Evolutionary conservation across 2,797 vertebrate genomes (phyloP).

Genomic region (Chelmon rostratus): DNA sequence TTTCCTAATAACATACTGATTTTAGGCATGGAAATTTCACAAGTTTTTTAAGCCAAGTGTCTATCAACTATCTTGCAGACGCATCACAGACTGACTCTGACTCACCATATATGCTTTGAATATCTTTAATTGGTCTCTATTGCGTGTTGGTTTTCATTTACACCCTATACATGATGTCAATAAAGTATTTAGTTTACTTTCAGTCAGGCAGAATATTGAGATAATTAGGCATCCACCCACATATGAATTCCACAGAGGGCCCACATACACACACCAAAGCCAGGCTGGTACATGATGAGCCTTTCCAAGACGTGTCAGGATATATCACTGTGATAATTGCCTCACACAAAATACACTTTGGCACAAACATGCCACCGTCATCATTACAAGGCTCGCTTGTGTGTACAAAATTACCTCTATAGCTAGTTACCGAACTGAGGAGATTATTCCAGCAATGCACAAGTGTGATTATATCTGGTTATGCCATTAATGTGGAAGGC

Average conservation of each 20-base stretch:
- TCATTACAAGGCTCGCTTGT: conserved; percentile 24
- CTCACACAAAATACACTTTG: conserved; percentile 4
- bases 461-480: conserved; percentile 16
- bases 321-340: conserved; percentile 36
- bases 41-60: conserved; percentile 26
- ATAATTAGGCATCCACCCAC: conserved; percentile 64
- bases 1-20: conserved; percentile 41
- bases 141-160: conserved; percentile 51
- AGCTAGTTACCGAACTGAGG: conserved; percentile 1
- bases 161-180: conserved; percentile 39
- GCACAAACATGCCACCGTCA: background rate
- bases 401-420: conserved; percentile 35
- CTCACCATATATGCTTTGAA: conserved; percentile 46
- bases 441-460: background rate
- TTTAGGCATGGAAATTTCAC: conserved; percentile 25
- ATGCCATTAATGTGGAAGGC: background rate
- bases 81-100: conserved; percentile 33
- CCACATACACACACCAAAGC: conserved; percentile 17
- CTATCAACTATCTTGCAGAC: conserved; percentile 25
- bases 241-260: conserved; percentile 23
- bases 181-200: conserved; percentile 56
- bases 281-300: conserved; percentile 15
- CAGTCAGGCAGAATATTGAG: conserved; percentile 51
- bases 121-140: conserved; percentile 61
- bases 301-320: conserved; percentile 28